Percentiles rank a stretch among this genome's conserved stretches.
Evolutionary conservation across 2,888 invertebrate genomes (phyloP).

Genomic region (Cheiracanthium punctorium): DNA sequence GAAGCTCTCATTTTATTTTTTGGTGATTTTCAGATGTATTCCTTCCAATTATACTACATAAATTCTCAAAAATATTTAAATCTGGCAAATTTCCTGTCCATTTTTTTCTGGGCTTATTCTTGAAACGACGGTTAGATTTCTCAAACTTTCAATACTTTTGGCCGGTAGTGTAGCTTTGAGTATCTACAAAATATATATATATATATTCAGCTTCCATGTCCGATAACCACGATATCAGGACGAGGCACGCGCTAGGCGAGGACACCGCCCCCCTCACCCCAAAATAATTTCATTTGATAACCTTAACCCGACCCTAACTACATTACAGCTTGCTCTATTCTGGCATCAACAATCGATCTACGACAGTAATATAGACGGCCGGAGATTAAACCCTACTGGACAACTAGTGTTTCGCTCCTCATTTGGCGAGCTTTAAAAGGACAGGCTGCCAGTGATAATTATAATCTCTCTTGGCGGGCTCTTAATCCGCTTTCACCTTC

Average conservation of each 20-base stretch:
- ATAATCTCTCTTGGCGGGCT: conserved; percentile 50
- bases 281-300: conserved; percentile 60
- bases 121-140: too few relatives aligned
- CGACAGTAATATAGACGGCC: conserved; percentile 52
- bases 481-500: conserved; percentile 18
- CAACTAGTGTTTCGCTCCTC: conserved; percentile 43
- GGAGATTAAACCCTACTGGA: conserved; percentile 39
- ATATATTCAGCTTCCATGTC: too few relatives aligned
- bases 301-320: conserved; percentile 51
- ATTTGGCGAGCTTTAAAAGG: conserved; percentile 54
- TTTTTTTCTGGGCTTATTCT: too few relatives aligned
- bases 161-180: too few relatives aligned
- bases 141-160: too few relatives aligned
- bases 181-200: too few relatives aligned
- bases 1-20: too few relatives aligned
- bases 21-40: too few relatives aligned
- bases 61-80: too few relatives aligned
- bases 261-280: conserved; percentile 14
- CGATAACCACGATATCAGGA: too few relatives aligned
- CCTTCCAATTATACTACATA: too few relatives aligned
- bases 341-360: conserved; percentile 46
- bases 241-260: neutral
- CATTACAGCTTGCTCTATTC: conserved; percentile 38
- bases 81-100: too few relatives aligned
- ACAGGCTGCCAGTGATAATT: conserved; percentile 46